phyloP scores from a whole-genome alignment of 1,140 invertebrate species.

The Neodiprion pinetum region DNA sequence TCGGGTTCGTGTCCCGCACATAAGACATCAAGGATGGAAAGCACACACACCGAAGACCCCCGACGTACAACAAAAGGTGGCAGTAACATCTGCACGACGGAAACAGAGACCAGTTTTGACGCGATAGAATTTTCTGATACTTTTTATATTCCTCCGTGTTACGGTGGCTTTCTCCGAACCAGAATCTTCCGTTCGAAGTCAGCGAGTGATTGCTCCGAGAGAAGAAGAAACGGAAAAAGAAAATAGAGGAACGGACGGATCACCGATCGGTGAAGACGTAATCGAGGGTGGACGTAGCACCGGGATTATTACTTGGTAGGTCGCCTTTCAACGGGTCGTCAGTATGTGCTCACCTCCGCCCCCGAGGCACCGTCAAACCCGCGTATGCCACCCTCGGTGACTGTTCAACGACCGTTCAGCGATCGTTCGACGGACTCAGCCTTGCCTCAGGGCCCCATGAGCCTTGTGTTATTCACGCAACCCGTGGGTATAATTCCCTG shows the following conservation, averaged over 20 bases:
- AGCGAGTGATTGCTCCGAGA: background rate
- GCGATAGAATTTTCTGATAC: no score
- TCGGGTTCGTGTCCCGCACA: no score
- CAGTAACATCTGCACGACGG: no score
- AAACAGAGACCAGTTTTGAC: no score
- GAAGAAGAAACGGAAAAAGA: background rate
- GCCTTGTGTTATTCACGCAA: background rate
- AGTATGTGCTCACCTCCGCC: background rate
- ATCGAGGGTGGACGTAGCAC: background rate
- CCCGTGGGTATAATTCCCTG: conserved; percentile 1
- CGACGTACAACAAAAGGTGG: no score
- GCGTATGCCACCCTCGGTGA: background rate
- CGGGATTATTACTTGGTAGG: background rate
- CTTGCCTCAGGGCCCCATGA: background rate
- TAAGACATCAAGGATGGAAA: no score
- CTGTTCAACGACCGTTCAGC: background rate
- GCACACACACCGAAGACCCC: no score
- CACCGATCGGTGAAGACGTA: background rate
- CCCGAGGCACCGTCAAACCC: background rate
- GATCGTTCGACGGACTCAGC: background rate
- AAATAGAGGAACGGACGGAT: background rate
- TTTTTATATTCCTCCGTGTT: no score
- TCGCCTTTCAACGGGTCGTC: background rate
- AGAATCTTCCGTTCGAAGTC: no score
- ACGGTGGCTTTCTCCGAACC: no score